A percentile compares a stretch with the other conserved stretches of the same genome.
Conservation (phyloP, 2,888 invertebrate species). For the Campoplex nolae region DNA sequence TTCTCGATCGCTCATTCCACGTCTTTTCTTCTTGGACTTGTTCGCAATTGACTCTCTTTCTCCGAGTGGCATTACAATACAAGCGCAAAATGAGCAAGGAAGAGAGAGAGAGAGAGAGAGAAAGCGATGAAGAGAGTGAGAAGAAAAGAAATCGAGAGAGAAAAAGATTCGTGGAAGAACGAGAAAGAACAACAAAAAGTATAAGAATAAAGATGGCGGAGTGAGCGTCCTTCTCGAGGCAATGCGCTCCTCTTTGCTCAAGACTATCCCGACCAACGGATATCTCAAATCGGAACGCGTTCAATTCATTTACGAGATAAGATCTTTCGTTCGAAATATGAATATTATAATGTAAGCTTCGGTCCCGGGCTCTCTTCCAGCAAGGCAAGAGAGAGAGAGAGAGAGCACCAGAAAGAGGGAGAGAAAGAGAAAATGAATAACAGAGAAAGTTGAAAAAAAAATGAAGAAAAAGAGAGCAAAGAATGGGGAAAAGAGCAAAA, state of each 20-base stretch:
- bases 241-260: conserved; percentile 63
- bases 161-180: conserved; percentile 50
- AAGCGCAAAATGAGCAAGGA: conserved; percentile 39
- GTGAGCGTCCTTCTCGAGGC: conserved; percentile 64
- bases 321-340: conserved; percentile 84
- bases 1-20: conserved; percentile 55
- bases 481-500: conserved; percentile 50
- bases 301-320: conserved; percentile 84
- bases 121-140: conserved; percentile 38
- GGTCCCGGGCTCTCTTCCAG: conserved; percentile 66
- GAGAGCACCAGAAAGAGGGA: neutral
- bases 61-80: conserved; percentile 64
- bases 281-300: conserved; percentile 83
- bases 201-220: conserved; percentile 67
- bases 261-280: conserved; percentile 68
- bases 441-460: conserved; percentile 35
- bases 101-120: conserved; percentile 27
- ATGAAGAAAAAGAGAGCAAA: conserved; percentile 21
- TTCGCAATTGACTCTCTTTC: conserved; percentile 43
- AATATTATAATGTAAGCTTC: conserved; percentile 83
- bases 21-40: conserved; percentile 39
- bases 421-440: neutral
- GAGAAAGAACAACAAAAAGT: conserved; percentile 67
- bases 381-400: conserved; percentile 12
- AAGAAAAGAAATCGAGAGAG: conserved; percentile 52